Conservation (phyloP, 2,888 invertebrate genomes). For the Imbricaverruca yamaguchii region DNA sequence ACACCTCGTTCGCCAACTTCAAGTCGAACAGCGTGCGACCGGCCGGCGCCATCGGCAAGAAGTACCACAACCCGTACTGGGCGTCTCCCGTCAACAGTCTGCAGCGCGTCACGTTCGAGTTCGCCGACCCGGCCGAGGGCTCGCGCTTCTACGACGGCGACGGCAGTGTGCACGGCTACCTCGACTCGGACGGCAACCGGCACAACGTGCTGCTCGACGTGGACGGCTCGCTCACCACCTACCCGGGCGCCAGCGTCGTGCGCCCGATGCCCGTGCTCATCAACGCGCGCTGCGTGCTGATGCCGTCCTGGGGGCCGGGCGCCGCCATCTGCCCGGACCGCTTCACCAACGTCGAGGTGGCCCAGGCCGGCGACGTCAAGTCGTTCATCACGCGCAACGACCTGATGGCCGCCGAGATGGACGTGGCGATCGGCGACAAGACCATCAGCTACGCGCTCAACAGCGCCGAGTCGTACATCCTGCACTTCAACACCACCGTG, state of each 20-base stretch:
- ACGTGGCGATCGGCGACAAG: too few species aligned
- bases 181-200: not conserved
- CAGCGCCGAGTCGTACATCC: not conserved
- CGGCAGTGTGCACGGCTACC: not conserved
- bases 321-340: not conserved
- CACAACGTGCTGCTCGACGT: not conserved
- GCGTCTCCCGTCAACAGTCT: not conserved
- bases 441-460: conserved; percentile 1
- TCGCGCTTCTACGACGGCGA: not conserved
- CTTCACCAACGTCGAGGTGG: not conserved
- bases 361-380: too few species aligned
- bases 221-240: conserved; percentile 14
- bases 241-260: not conserved
- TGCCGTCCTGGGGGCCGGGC: not conserved
- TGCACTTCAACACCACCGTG: conserved; percentile 19
- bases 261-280: not conserved
- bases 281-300: not conserved
- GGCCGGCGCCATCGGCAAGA: conserved; percentile 2
- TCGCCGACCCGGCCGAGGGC: not conserved
- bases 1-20: not conserved
- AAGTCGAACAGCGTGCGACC: not conserved
- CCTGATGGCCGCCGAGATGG: not conserved
- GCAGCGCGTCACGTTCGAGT: not conserved
- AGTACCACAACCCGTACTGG: not conserved
- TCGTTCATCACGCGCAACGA: conserved; percentile 1